Percentiles rank a stretch among this genome's conserved stretches.
phyloP scores from a whole-genome alignment of 1,140 invertebrate species.

The Popillia japonica region DNA sequence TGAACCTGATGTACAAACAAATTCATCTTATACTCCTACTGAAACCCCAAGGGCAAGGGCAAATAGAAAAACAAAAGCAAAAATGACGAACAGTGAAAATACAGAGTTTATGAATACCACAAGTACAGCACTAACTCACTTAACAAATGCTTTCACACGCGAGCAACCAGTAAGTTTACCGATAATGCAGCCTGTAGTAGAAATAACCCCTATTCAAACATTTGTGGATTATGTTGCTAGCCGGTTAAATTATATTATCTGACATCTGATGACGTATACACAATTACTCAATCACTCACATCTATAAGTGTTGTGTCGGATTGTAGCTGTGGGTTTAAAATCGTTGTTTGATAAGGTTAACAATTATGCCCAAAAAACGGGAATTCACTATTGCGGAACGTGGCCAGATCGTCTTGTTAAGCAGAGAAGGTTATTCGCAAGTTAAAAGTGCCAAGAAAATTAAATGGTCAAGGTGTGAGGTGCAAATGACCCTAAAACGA shows the following conservation, averaged over 20 bases:
- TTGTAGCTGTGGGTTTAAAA: too few species aligned
- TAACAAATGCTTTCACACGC: conserved; percentile 5
- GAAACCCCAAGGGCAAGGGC: background rate
- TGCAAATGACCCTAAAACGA: too few species aligned
- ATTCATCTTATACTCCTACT: conserved; percentile 1
- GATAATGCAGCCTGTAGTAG: background rate
- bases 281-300: too few species aligned
- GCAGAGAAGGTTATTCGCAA: too few species aligned
- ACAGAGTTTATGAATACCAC: background rate
- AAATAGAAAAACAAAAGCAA: background rate
- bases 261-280: too few species aligned
- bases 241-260: background rate
- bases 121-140: background rate
- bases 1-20: background rate
- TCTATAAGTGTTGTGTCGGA: too few species aligned
- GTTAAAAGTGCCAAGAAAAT: too few species aligned
- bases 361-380: too few species aligned
- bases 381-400: too few species aligned
- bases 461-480: too few species aligned
- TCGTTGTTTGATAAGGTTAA: too few species aligned
- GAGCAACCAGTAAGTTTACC: background rate
- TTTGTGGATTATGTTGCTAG: background rate
- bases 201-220: background rate
- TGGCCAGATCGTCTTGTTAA: too few species aligned
- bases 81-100: background rate